Conservation (phyloP, 2,113 vertebrate species). For the Neogale vison region DNA sequence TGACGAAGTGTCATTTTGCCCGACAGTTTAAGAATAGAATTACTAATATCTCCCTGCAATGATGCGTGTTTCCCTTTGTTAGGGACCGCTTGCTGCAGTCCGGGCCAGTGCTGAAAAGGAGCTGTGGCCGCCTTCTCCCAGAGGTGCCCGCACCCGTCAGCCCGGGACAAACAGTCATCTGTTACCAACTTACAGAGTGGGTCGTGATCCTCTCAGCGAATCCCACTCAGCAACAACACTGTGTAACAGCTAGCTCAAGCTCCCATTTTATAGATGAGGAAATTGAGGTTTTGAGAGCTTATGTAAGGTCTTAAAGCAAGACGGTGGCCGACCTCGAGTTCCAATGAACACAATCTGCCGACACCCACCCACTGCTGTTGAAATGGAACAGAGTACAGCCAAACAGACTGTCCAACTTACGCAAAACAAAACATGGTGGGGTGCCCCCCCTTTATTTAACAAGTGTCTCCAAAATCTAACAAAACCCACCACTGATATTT, state of each 20-base stretch:
- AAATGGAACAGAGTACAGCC: no score
- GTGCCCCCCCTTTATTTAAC: neutral
- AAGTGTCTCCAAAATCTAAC: neutral
- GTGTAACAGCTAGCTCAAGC: neutral
- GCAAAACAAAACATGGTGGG: neutral
- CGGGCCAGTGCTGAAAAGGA: neutral
- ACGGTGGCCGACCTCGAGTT: neutral
- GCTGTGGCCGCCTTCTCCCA: neutral
- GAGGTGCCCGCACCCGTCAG: neutral
- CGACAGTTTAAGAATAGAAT: constrained; percentile 58
- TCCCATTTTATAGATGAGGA: neutral
- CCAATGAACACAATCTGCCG: neutral
- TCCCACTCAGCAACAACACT: accelerated
- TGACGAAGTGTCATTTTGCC: constrained; percentile 16
- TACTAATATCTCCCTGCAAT: neutral
- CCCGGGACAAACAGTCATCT: neutral
- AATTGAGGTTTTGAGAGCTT: neutral
- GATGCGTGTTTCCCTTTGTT: constrained; percentile 58
- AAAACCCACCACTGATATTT: neutral
- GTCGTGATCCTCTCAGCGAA: neutral
- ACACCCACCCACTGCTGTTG: neutral
- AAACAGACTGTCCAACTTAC: neutral
- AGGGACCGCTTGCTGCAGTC: neutral
- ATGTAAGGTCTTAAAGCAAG: neutral
- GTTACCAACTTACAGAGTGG: no score